Conservation (phyloP, 2,113 vertebrate genomes). For the Laterallus jamaicensis region DNA sequence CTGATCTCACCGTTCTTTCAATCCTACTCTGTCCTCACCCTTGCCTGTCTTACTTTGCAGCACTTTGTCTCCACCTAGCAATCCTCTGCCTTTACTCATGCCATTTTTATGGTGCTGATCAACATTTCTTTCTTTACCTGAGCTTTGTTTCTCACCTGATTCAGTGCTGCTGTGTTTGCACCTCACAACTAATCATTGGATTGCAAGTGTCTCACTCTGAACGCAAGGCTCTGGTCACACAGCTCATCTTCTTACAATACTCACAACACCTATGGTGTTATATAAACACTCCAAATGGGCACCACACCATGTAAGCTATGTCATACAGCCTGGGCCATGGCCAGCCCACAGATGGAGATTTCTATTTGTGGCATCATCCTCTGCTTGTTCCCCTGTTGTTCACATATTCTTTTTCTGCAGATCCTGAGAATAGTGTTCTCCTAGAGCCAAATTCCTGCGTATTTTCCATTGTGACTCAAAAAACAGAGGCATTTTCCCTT, state of each 20-base stretch:
- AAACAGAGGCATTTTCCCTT: neutral
- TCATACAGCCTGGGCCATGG: neutral
- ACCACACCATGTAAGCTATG: neutral
- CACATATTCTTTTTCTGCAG: neutral
- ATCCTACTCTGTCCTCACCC: neutral
- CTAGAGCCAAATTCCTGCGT: neutral
- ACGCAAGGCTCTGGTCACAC: neutral
- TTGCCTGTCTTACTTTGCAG: neutral
- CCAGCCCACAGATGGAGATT: conserved; percentile 30
- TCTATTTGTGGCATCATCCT: neutral
- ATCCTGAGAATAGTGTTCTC: neutral
- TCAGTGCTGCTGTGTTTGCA: neutral
- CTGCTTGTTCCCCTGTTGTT: neutral
- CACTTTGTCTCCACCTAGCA: conserved; percentile 43
- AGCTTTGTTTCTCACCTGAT: neutral
- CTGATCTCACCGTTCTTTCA: neutral
- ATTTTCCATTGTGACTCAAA: neutral
- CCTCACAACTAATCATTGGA: neutral
- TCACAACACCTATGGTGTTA: neutral
- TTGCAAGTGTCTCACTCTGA: neutral
- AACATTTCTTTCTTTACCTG: neutral
- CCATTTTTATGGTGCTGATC: neutral
- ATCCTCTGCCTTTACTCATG: neutral
- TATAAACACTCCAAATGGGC: conserved; percentile 17
- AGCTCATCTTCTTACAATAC: neutral